Percentiles rank a stretch among this genome's conserved stretches.
These are phyloP conservation scores for Poecile atricapillus DNA, from an alignment of 2,113 vertebrate genomes.

Conservation along the genomic window DNA sequence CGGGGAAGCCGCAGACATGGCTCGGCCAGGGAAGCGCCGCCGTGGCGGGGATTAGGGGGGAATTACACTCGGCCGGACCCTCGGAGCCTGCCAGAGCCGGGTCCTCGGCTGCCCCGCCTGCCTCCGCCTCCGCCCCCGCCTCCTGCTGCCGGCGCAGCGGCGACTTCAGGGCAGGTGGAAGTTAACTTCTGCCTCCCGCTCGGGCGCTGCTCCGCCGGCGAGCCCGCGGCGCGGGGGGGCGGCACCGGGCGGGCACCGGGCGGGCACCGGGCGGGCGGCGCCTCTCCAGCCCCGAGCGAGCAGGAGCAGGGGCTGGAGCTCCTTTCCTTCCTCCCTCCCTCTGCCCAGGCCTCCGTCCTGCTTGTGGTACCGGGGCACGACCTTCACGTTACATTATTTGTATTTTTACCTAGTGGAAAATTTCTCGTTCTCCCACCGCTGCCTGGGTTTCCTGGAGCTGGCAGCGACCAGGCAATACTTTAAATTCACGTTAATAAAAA, in stretches of 20 bases:
- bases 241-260: neutral
- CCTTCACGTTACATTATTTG: neutral
- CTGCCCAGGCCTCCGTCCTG: neutral
- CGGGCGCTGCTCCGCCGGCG: neutral
- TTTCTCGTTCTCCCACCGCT: neutral
- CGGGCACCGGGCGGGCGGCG: neutral
- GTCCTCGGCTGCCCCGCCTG: conserved; percentile 72
- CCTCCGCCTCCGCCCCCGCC: conserved; percentile 27
- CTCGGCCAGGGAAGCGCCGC: conserved; percentile 40
- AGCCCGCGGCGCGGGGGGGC: neutral
- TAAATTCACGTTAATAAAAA: neutral
- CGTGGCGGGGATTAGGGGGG: conserved; percentile 74
- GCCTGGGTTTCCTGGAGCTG: neutral
- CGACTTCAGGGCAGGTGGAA: conserved; percentile 9
- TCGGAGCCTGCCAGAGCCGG: conserved; percentile 76
- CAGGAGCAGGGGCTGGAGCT: too few species aligned
- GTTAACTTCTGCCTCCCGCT: conserved; percentile 16
- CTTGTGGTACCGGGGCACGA: neutral
- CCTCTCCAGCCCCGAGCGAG: neutral
- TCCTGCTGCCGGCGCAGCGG: conserved; percentile 12
- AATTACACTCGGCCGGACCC: conserved; percentile 81
- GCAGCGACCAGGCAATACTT: neutral
- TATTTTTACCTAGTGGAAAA: neutral
- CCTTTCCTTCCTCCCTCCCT: neutral
- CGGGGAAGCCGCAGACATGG: conserved; percentile 37